Percentiles rank a stretch among this genome's conserved stretches.
These are phyloP conservation scores for Psittacula cyanocephala DNA, from an alignment of 2,113 vertebrate species.

Conservation along the genomic window DNA sequence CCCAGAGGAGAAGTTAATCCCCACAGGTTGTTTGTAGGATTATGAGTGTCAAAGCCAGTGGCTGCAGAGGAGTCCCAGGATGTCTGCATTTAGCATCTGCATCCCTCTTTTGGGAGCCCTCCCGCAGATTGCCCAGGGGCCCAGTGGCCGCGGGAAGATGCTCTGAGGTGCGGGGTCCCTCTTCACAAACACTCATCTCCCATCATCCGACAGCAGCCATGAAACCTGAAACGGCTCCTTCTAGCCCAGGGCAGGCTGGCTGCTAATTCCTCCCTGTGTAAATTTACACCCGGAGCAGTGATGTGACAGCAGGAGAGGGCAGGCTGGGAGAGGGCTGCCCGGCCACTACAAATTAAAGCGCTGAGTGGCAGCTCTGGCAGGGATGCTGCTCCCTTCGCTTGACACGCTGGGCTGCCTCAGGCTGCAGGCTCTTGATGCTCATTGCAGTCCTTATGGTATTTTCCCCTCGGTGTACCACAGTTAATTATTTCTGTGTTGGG, in stretches of 20 bases:
- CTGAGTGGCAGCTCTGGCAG: background rate
- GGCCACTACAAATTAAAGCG: background rate
- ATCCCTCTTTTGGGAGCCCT: background rate
- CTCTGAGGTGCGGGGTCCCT: rapidly evolving
- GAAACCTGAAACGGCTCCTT: background rate
- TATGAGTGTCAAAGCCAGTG: background rate
- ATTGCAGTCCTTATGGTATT: background rate
- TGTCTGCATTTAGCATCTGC: background rate
- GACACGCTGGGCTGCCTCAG: background rate
- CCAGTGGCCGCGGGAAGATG: rapidly evolving
- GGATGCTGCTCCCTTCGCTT: background rate
- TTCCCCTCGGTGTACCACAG: background rate
- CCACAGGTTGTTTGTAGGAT: background rate
- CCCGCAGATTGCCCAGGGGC: background rate
- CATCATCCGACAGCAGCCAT: background rate
- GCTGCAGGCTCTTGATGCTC: conserved; percentile 20
- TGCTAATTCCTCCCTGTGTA: background rate
- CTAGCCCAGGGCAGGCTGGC: background rate
- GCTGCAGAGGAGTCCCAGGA: background rate
- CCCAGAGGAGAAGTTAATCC: background rate
- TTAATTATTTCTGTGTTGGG: conserved; percentile 32
- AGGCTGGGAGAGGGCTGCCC: background rate
- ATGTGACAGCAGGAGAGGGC: background rate
- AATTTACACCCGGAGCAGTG: background rate
- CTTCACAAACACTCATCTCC: background rate